phyloP scores from a whole-genome alignment of 2,113 vertebrate genomes.

The Dascyllus trimaculatus region DNA sequence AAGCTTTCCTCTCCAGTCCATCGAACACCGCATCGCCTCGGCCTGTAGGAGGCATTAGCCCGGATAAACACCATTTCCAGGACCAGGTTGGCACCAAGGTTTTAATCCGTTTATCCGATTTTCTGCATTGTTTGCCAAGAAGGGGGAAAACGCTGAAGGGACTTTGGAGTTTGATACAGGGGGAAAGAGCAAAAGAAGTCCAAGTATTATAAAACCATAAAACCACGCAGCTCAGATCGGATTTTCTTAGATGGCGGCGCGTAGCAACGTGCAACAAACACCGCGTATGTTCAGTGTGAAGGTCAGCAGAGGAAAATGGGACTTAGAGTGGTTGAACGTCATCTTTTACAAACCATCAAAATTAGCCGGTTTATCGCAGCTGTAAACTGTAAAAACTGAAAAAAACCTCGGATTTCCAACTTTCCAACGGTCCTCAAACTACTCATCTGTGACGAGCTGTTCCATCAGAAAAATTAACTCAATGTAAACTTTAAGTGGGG shows the following conservation, averaged over 20 bases:
- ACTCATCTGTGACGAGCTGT: too few relatives aligned
- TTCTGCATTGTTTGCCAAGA: slow-evolving; percentile 58
- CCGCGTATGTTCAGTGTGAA: not conserved
- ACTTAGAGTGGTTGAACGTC: not conserved
- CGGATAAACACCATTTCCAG: slow-evolving; percentile 49
- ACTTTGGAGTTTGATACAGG: slow-evolving; percentile 28
- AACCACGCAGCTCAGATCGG: not conserved
- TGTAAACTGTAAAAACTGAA: too few relatives aligned
- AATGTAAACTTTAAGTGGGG: too few relatives aligned
- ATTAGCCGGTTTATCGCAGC: too few relatives aligned
- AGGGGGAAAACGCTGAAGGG: slow-evolving; percentile 21
- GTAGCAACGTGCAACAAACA: too few relatives aligned
- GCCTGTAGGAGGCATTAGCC: slow-evolving; percentile 48
- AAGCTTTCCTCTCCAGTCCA: slow-evolving; percentile 15
- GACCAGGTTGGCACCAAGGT: slow-evolving; percentile 40
- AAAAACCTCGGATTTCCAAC: too few relatives aligned
- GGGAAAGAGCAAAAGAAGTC: slow-evolving; percentile 3
- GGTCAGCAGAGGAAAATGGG: not conserved
- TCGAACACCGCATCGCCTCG: slow-evolving; percentile 4
- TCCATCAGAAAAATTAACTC: too few relatives aligned
- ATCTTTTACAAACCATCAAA: too few relatives aligned
- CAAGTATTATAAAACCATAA: not conserved
- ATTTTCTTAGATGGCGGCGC: not conserved
- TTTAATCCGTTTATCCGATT: slow-evolving; percentile 74
- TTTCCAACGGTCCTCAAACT: too few relatives aligned